These are phyloP conservation scores for Condylura cristata DNA, from an alignment of 2,113 vertebrate genomes.

Conservation along the genomic window DNA sequence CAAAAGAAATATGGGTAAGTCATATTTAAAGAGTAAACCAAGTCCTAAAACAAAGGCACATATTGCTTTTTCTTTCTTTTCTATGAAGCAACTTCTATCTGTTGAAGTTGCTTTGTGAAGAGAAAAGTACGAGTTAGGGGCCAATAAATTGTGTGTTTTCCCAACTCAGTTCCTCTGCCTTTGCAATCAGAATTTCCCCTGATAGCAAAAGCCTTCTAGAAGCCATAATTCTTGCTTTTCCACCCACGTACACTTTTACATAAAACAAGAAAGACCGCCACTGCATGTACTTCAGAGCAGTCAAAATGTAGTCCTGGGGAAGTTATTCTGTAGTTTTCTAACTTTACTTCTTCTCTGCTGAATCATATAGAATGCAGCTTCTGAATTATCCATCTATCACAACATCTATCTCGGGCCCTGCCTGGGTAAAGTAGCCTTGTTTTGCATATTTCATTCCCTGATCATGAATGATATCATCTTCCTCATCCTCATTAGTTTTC, in stretches of 20 bases:
- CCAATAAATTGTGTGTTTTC: conserved; percentile 68
- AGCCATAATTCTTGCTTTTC: conserved; percentile 74
- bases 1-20: conserved; percentile 10
- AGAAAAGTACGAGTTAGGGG: conserved; percentile 66
- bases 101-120: conserved; percentile 50
- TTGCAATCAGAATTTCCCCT: conserved; percentile 73
- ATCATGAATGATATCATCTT: not conserved
- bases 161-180: conserved; percentile 62
- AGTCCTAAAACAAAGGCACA: conserved; percentile 38
- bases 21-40: not conserved
- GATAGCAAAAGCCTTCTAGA: conserved; percentile 49
- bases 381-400: not conserved
- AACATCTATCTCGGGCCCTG: not conserved
- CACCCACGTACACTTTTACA: conserved; percentile 60
- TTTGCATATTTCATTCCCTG: conserved; percentile 32
- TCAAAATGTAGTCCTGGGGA: conserved; percentile 29
- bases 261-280: conserved; percentile 70
- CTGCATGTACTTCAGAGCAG: conserved; percentile 34
- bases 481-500: not conserved
- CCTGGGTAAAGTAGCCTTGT: not conserved
- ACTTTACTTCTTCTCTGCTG: conserved; percentile 13
- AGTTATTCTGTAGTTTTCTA: conserved; percentile 45
- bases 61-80: not conserved
- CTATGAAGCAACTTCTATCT: conserved; percentile 44
- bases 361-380: not conserved